Percentiles rank a stretch among this genome's conserved stretches.
Evolutionary conservation across 64 coral and sea anemone genomes (phyloP).

Genomic region (Porites lutea): DNA sequence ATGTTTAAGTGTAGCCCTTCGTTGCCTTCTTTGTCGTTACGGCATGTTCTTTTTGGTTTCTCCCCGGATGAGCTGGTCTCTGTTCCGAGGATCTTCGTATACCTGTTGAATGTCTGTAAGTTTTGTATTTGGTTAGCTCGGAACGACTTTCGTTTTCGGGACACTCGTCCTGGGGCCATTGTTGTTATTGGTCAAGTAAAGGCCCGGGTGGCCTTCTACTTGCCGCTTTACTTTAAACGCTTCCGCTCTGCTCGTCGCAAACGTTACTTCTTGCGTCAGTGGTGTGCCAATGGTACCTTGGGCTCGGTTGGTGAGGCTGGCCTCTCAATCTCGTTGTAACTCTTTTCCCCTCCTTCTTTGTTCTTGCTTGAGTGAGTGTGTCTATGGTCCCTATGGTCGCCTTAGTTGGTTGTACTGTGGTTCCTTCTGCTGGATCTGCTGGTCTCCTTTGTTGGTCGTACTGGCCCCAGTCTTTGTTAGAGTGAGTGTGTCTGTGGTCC

Average conservation of each 20-base stretch:
- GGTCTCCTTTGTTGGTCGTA: too few species aligned
- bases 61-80: not conserved
- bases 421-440: too few species aligned
- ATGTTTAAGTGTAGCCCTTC: not conserved
- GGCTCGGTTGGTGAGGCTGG: too few species aligned
- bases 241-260: not conserved
- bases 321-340: too few species aligned
- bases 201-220: not conserved
- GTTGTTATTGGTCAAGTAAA: too few species aligned
- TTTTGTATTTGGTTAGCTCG: not conserved
- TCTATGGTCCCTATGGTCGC: too few species aligned
- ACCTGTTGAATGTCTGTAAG: not conserved
- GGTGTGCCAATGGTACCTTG: not conserved
- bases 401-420: too few species aligned
- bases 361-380: too few species aligned
- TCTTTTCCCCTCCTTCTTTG: too few species aligned
- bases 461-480: too few species aligned
- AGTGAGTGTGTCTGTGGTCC: too few species aligned
- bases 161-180: not conserved
- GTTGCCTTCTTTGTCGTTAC: not conserved
- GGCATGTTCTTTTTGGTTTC: slow-evolving; percentile 1
- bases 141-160: slow-evolving; percentile 1
- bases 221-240: not conserved
- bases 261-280: not conserved
- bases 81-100: not conserved